phyloP scores from a whole-genome alignment of 2,113 vertebrate species.

The Ammodytes dubius region DNA sequence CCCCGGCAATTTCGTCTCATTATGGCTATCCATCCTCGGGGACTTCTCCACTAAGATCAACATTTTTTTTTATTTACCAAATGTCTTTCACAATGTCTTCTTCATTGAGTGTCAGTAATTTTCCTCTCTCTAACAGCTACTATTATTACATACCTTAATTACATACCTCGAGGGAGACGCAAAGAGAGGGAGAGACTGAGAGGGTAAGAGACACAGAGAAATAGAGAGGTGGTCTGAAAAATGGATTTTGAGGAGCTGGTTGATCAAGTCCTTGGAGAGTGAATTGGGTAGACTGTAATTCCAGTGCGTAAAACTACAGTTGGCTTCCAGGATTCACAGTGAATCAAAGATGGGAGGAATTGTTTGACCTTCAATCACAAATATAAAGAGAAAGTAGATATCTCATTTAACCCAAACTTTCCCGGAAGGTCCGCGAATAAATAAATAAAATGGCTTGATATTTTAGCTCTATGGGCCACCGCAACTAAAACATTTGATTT shows the following conservation, averaged over 20 bases:
- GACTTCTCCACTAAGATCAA: slow-evolving; percentile 44
- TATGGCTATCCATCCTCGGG: slow-evolving; percentile 43
- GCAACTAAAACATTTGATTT: no score
- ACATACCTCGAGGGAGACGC: slow-evolving; percentile 31
- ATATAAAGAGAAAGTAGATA: not conserved
- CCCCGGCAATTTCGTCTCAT: slow-evolving; percentile 48
- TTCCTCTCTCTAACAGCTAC: slow-evolving; percentile 27
- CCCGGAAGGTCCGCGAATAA: not conserved
- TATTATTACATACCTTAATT: slow-evolving; percentile 59
- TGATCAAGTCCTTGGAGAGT: slow-evolving; percentile 26
- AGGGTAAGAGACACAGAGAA: not conserved
- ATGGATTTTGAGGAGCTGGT: slow-evolving; percentile 15
- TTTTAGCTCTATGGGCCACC: not conserved
- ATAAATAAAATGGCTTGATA: not conserved
- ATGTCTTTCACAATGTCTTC: slow-evolving; percentile 33
- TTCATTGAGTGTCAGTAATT: slow-evolving; percentile 26
- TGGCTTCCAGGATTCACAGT: not conserved
- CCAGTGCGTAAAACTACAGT: not conserved
- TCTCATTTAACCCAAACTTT: not conserved
- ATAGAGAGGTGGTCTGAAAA: slow-evolving; percentile 5
- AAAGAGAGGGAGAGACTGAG: slow-evolving; percentile 10
- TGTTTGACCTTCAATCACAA: slow-evolving; percentile 1
- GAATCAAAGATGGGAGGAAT: not conserved
- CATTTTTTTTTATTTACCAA: slow-evolving; percentile 11
- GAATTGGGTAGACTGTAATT: not conserved